phyloP scores from a whole-genome alignment of 2,888 invertebrate species.

The Epinotia bilunana region DNA sequence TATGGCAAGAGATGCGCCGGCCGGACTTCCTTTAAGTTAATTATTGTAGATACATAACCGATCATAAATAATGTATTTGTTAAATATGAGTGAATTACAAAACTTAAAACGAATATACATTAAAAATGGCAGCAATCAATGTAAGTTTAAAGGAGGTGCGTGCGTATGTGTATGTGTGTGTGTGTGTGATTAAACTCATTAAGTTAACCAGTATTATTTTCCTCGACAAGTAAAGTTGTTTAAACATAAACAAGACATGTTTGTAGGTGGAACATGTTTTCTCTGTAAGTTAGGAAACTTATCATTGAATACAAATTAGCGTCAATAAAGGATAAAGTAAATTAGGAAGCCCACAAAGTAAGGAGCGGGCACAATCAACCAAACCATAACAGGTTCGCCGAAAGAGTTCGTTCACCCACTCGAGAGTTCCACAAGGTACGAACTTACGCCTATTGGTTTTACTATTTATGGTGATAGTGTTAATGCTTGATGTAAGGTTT shows the following conservation, averaged over 20 bases:
- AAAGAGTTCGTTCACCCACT: constrained; percentile 64
- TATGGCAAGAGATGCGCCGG: no score
- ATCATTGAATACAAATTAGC: constrained; percentile 45
- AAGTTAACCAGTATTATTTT: background rate
- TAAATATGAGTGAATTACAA: no score
- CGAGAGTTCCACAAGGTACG: constrained; percentile 43
- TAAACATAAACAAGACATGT: constrained; percentile 6
- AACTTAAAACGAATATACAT: no score
- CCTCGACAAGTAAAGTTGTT: background rate
- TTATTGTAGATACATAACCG: no score
- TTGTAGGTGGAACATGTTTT: constrained; percentile 14
- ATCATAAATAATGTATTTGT: no score
- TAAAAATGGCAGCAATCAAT: no score
- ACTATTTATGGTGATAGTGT: constrained; percentile 24
- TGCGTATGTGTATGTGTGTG: no score
- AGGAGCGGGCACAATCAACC: constrained; percentile 45
- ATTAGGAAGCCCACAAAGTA: constrained; percentile 25
- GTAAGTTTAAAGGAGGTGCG: no score
- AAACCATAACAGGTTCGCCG: constrained; percentile 62
- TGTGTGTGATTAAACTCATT: background rate
- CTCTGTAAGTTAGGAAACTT: constrained; percentile 12
- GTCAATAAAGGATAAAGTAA: constrained; percentile 45
- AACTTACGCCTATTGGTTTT: constrained; percentile 24
- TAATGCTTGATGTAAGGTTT: no score
- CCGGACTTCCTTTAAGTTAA: no score